These are phyloP conservation scores for Lepidocyrtinus sp. DNA, from an alignment of 2,888 invertebrate species.

Conservation along the genomic window DNA sequence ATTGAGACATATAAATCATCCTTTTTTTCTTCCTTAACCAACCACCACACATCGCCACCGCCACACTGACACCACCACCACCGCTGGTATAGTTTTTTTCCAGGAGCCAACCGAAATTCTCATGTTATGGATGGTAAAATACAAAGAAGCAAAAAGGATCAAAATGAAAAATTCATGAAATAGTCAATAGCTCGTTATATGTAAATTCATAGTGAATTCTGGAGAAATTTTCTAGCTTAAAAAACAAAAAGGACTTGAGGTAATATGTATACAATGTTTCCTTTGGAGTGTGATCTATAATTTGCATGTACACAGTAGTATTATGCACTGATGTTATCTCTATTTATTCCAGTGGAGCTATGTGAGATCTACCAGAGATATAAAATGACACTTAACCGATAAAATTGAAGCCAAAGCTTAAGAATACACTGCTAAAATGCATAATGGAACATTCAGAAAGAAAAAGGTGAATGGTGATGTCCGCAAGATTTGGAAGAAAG, in stretches of 20 bases:
- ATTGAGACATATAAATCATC: conserved; percentile 63
- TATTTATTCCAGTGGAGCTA: too few species aligned
- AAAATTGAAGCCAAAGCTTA: too few species aligned
- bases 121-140: background rate
- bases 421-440: background rate
- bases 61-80: background rate
- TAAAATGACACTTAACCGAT: too few species aligned
- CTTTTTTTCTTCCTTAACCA: conserved; percentile 49
- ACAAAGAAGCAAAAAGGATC: conserved; percentile 47
- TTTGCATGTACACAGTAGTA: too few species aligned
- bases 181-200: conserved; percentile 62
- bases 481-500: background rate
- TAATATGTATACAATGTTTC: too few species aligned
- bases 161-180: conserved; percentile 70
- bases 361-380: too few species aligned
- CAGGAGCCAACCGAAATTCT: conserved; percentile 9
- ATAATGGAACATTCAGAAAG: too few species aligned
- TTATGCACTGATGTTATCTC: too few species aligned
- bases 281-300: too few species aligned
- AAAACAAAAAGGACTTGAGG: too few species aligned
- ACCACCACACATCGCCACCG: conserved; percentile 14
- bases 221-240: too few species aligned
- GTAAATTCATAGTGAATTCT: conserved; percentile 55
- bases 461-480: too few species aligned
- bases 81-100: background rate